Evolutionary conservation across 1,140 invertebrate genomes (phyloP), one percentile per base, ranked within the genome.

Genomic region (Eubasilissa regina): DNA sequence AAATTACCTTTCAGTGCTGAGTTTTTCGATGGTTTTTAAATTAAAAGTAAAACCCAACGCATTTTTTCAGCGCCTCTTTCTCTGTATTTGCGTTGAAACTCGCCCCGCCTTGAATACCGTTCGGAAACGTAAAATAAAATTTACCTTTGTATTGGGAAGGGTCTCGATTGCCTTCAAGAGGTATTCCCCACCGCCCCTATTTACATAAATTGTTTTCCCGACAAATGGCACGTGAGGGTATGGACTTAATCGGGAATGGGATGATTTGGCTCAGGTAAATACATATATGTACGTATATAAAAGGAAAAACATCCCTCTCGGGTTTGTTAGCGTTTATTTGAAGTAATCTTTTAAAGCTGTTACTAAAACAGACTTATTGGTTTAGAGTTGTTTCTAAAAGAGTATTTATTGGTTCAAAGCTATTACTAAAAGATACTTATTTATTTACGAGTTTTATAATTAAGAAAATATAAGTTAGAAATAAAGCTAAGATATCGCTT

Each of bases 171-270:
- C 15, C 15, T 10, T 11, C 11, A 11, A 43, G 21, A 62, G 60
- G 25, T 25, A 64, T 64, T 64, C 44, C 64, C 44, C 19, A 74
- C 13, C 21, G 60, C 48, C 64, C 64, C 58, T 48, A 77, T 77
- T 77, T 56, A 51, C 62, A 66, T 77, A 77, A 77, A 66, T 56
- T 48, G 47, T 51, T 77, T 77, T 55, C 51, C 47, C 75, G 62
- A 66, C 75, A 66, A 48, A 68, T 68, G 64, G 64, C 43, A 47
- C 64, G 64, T 68, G 64, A 68, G 64, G 19, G 64, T 47, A 47
- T 21, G 64, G 64, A 68, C 64, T 68, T 68, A 68, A 68, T 68
- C 64, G 64, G 43, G 44, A 64, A 64, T 43, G 43, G 64, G 44
- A 12, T 68, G 64, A n/a, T 68, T 64, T 62, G 19, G 13, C 64